Percentiles rank a stretch among this genome's conserved stretches.
phyloP scores from a whole-genome alignment of 2,113 vertebrate genomes.

The Nerophis ophidion region DNA sequence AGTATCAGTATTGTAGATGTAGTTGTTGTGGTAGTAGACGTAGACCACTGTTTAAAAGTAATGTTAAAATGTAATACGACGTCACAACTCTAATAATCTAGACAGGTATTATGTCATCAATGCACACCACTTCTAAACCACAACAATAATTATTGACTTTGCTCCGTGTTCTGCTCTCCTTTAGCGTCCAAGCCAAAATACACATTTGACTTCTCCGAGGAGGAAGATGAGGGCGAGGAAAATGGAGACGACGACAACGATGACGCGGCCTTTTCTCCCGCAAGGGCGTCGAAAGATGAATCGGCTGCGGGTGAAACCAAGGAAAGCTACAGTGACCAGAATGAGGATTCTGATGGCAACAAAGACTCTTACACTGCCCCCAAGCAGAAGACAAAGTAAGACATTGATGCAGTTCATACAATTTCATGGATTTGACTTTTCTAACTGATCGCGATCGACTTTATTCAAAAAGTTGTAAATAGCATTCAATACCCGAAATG shows the following conservation, averaged over 20 bases:
- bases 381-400: conserved; percentile 63
- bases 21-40: too few species aligned
- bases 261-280: conserved; percentile 76
- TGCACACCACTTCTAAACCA: neutral
- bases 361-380: conserved; percentile 71
- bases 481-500: too few species aligned
- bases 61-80: too few species aligned
- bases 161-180: conserved; percentile 14
- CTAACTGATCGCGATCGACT: too few species aligned
- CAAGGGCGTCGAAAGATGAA: conserved; percentile 79
- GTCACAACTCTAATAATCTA: too few species aligned
- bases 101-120: neutral
- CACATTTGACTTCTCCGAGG: conserved; percentile 97
- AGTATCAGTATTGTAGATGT: too few species aligned
- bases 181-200: conserved; percentile 94
- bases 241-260: conserved; percentile 79
- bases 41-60: too few species aligned
- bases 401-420: neutral
- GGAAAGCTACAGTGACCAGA: conserved; percentile 25
- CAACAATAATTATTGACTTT: neutral
- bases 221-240: conserved; percentile 80
- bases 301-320: conserved; percentile 70
- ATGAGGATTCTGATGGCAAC: conserved; percentile 76
- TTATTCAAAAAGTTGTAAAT: too few species aligned
- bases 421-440: too few species aligned